Evolutionary conservation across 2,113 vertebrate genomes (phyloP).

Genomic region (Grantiella picta): DNA sequence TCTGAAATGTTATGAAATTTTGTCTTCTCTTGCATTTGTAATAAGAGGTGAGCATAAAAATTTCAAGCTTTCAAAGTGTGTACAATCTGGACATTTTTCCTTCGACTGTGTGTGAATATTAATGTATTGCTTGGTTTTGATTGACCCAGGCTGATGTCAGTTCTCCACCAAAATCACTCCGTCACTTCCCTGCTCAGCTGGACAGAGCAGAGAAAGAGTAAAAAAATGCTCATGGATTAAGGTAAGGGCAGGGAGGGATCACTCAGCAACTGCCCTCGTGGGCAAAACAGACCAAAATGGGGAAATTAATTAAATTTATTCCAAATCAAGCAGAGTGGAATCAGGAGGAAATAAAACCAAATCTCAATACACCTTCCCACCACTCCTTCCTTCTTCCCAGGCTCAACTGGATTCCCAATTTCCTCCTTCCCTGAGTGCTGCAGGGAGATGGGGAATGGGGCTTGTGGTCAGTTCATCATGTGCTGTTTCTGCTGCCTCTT

Average conservation of each 20-base stretch:
- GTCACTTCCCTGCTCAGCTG: neutral
- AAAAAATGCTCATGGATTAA: fast-evolving
- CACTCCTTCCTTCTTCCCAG: neutral
- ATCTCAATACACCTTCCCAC: neutral
- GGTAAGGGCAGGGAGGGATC: neutral
- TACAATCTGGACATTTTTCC: neutral
- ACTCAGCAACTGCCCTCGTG: neutral
- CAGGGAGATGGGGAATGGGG: neutral
- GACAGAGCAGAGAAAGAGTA: neutral
- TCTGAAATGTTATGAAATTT: neutral
- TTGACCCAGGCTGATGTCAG: neutral
- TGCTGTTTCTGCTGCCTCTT: neutral
- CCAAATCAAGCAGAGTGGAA: neutral
- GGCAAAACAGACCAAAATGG: neutral
- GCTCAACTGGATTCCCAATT: neutral
- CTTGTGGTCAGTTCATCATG: neutral
- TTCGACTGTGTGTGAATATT: neutral
- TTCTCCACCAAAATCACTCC: no score
- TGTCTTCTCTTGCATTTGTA: neutral
- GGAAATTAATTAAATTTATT: neutral
- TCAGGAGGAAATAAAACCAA: neutral
- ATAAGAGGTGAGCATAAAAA: neutral
- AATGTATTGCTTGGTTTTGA: no score
- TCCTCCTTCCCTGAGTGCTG: neutral
- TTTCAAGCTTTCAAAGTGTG: neutral